A percentile compares a stretch with the other conserved stretches of the same genome.
These are phyloP conservation scores for Cyclophora punctaria DNA, from an alignment of 2,888 invertebrate genomes.

Conservation along the genomic window DNA sequence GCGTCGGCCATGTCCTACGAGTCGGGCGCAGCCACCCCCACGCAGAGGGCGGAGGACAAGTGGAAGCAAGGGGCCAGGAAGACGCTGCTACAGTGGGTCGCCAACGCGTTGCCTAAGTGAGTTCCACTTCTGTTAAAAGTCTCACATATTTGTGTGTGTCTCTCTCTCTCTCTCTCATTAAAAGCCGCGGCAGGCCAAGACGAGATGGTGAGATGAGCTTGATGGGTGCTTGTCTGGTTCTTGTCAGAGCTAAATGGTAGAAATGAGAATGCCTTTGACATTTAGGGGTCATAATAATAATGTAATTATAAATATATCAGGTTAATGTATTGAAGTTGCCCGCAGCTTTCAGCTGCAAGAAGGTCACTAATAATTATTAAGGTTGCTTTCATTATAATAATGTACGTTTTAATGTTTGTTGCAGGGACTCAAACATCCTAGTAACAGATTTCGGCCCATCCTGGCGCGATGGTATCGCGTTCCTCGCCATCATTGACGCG, in stretches of 20 bases:
- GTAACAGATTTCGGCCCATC: slow-evolving; percentile 95
- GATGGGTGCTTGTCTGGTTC: too few species aligned
- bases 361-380: background rate
- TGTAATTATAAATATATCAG: too few species aligned
- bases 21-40: slow-evolving; percentile 81
- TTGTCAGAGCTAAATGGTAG: too few species aligned
- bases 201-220: too few species aligned
- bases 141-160: too few species aligned
- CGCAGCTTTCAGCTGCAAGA: too few species aligned
- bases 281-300: too few species aligned
- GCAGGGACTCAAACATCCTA: slow-evolving; percentile 88
- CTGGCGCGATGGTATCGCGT: slow-evolving; percentile 97
- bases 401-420: slow-evolving; percentile 8
- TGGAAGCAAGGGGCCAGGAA: slow-evolving; percentile 94
- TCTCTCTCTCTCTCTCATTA: too few species aligned
- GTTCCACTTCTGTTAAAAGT: slow-evolving; percentile 8
- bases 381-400: slow-evolving; percentile 6
- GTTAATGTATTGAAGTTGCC: too few species aligned
- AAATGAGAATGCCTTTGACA: too few species aligned
- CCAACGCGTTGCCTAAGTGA: slow-evolving; percentile 85
- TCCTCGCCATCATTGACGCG: slow-evolving; percentile 95
- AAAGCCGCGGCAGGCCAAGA: too few species aligned
- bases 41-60: slow-evolving; percentile 74
- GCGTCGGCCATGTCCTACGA: slow-evolving; percentile 89
- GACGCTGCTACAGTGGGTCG: slow-evolving; percentile 94